Percentiles rank a stretch among this genome's conserved stretches.
Evolutionary conservation across 2,797 vertebrate genomes (phyloP).

Genomic region (Neostethus bicornis): DNA sequence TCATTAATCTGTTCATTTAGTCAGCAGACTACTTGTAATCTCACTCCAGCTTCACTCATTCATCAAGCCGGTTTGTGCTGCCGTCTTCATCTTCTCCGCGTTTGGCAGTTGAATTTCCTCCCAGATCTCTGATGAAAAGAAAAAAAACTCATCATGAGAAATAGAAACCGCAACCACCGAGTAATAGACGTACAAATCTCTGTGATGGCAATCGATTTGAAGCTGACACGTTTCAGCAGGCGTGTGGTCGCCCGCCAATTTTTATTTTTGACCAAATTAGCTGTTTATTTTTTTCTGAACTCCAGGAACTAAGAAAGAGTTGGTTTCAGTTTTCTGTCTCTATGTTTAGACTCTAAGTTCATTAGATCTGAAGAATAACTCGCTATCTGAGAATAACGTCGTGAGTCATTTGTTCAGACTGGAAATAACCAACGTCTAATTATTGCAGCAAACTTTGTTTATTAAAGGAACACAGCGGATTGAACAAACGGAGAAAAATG

Average conservation of each 20-base stretch:
- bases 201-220: conserved; percentile 9
- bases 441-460: too few species aligned
- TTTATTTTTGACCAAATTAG: conserved; percentile 4
- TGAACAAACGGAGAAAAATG: too few species aligned
- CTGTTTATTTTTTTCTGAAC: conserved; percentile 24
- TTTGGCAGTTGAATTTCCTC: conserved; percentile 22
- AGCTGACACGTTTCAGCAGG: not conserved
- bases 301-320: conserved; percentile 9
- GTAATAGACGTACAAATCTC: conserved; percentile 5
- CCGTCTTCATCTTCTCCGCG: conserved; percentile 17
- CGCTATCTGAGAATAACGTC: too few species aligned
- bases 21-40: conserved; percentile 63
- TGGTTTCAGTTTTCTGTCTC: conserved; percentile 19
- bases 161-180: not conserved
- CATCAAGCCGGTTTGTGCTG: conserved; percentile 44
- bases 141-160: conserved; percentile 8
- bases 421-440: too few species aligned
- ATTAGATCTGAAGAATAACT: conserved; percentile 5
- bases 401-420: not conserved
- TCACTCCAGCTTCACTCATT: conserved; percentile 56
- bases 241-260: not conserved
- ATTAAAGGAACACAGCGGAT: too few species aligned
- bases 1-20: conserved; percentile 75
- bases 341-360: conserved; percentile 12
- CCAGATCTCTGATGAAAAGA: conserved; percentile 35